These are phyloP conservation scores for Betta splendens DNA, from an alignment of 2,797 vertebrate genomes.

Conservation along the genomic window DNA sequence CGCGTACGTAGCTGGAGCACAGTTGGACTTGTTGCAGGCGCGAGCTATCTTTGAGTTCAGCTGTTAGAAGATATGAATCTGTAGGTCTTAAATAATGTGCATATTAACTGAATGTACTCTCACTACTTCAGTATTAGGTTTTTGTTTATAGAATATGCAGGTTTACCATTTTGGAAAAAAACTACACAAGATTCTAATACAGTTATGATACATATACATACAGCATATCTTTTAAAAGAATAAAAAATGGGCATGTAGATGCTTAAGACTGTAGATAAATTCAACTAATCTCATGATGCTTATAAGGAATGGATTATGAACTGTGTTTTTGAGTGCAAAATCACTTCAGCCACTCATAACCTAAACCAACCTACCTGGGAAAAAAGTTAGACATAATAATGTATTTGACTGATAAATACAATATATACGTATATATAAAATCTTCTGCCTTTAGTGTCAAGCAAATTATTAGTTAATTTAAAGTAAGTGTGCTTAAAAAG, in stretches of 20 bases:
- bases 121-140: conserved; percentile 39
- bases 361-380: conserved; percentile 23
- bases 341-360: conserved; percentile 35
- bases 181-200: conserved; percentile 66
- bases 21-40: conserved; percentile 62
- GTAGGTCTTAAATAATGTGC: conserved; percentile 62
- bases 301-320: conserved; percentile 67
- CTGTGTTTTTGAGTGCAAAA: conserved; percentile 59
- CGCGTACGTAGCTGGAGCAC: conserved; percentile 43
- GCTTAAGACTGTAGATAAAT: conserved; percentile 43
- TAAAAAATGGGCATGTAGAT: conserved; percentile 29
- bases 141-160: conserved; percentile 56
- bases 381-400: conserved; percentile 23
- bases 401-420: conserved; percentile 30
- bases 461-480: conserved; percentile 45
- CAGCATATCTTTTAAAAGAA: conserved; percentile 50
- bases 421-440: conserved; percentile 44
- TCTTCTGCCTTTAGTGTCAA: conserved; percentile 50
- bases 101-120: conserved; percentile 47
- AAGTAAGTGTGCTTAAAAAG: conserved; percentile 72
- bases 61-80: conserved; percentile 59
- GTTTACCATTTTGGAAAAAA: conserved; percentile 59
- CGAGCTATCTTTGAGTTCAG: conserved; percentile 66
- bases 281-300: conserved; percentile 33
- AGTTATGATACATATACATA: conserved; percentile 64